Evolutionary conservation across 2,797 vertebrate genomes (phyloP).

Genomic region (Leptodactylus fallax): DNA sequence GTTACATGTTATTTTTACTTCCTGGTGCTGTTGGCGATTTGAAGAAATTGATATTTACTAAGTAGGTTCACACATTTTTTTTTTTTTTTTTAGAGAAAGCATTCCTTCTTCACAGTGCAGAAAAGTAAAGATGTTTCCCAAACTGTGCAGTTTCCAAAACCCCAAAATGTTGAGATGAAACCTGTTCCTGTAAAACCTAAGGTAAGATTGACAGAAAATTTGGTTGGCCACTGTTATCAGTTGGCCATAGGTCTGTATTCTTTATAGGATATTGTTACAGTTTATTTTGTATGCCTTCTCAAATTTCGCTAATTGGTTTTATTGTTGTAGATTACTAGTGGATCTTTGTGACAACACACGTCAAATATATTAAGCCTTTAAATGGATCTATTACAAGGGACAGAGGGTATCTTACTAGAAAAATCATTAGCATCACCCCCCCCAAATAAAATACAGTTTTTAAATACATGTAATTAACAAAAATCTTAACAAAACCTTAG

Average conservation of each 20-base stretch:
- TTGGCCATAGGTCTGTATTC: background rate
- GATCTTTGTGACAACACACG: too few relatives aligned
- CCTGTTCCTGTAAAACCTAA: constrained; percentile 34
- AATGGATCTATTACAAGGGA: too few relatives aligned
- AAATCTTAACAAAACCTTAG: too few relatives aligned
- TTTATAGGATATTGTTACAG: too few relatives aligned
- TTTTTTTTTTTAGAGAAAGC: constrained; percentile 80
- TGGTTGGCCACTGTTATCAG: background rate
- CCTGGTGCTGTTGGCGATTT: constrained; percentile 29
- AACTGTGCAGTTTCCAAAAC: constrained; percentile 70
- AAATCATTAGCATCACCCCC: too few relatives aligned
- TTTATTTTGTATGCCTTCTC: too few relatives aligned
- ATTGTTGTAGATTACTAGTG: too few relatives aligned
- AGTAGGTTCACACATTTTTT: constrained; percentile 39
- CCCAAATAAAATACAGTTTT: too few relatives aligned
- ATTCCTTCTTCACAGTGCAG: constrained; percentile 74
- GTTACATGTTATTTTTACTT: constrained; percentile 31
- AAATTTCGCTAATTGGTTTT: too few relatives aligned
- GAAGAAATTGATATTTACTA: background rate
- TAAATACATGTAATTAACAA: too few relatives aligned
- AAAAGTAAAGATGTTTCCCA: constrained; percentile 71
- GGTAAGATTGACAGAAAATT: background rate
- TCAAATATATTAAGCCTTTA: too few relatives aligned
- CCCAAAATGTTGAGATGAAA: constrained; percentile 76
- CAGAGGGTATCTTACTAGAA: too few relatives aligned